Conservation (phyloP, 2,113 vertebrate species). For the Larimichthys crocea region DNA sequence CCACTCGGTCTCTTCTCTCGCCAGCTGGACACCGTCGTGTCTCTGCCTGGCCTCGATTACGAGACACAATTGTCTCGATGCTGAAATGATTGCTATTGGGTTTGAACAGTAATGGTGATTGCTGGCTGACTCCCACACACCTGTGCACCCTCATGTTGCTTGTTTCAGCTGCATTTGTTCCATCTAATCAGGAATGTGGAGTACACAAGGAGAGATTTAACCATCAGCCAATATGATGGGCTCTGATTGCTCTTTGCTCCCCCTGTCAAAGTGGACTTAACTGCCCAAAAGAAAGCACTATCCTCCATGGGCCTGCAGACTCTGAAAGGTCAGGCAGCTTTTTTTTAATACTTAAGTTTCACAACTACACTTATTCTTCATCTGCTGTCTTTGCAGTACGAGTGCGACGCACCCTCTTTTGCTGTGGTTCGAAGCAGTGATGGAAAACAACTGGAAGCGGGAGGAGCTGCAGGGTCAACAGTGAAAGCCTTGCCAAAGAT, state of each 20-base stretch:
- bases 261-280: conserved; percentile 43
- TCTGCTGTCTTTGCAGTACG: conserved; percentile 67
- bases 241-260: conserved; percentile 63
- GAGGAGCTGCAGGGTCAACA: conserved; percentile 39
- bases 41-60: conserved; percentile 71
- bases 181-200: conserved; percentile 67
- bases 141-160: conserved; percentile 71
- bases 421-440: conserved; percentile 39
- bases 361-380: conserved; percentile 18
- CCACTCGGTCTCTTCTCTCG: conserved; percentile 40
- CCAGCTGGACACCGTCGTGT: conserved; percentile 74
- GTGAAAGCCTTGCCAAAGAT: conserved; percentile 65
- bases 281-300: conserved; percentile 26
- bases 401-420: conserved; percentile 43
- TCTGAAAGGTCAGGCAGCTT: conserved; percentile 12
- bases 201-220: conserved; percentile 45
- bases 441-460: conserved; percentile 59
- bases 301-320: background rate
- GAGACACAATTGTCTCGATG: conserved; percentile 69
- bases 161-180: conserved; percentile 67
- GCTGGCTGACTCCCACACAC: conserved; percentile 77
- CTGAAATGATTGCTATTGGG: conserved; percentile 78
- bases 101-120: conserved; percentile 78
- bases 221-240: conserved; percentile 30
- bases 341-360: background rate